A percentile compares a stretch with the other conserved stretches of the same genome.
Evolutionary conservation across 2,113 vertebrate species (phyloP).

Genomic region (Malaclemys terrapin): DNA sequence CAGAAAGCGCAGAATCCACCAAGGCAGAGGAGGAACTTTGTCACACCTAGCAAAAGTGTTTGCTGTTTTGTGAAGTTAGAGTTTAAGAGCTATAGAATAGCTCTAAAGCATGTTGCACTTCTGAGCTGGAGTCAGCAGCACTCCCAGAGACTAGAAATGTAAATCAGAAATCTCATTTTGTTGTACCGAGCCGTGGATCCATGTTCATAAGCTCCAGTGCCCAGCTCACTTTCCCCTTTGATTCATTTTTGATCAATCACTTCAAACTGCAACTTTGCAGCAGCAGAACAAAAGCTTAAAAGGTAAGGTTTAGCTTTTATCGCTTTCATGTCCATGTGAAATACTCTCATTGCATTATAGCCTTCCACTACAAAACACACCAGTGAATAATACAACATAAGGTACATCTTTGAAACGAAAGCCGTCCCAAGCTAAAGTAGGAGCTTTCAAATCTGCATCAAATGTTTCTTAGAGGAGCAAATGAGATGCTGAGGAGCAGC

Average conservation of each 20-base stretch:
- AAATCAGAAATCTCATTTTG: constrained; percentile 24
- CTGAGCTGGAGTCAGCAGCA: background rate
- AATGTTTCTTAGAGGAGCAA: constrained; percentile 23
- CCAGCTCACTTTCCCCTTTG: constrained; percentile 17
- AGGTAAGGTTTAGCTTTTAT: constrained; percentile 15
- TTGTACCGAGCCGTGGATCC: fast-evolving
- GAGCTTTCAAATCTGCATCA: constrained; percentile 24
- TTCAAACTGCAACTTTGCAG: constrained; percentile 39
- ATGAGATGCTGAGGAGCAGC: background rate
- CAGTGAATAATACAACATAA: background rate
- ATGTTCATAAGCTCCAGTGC: background rate
- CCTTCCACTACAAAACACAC: background rate
- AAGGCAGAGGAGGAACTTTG: no score
- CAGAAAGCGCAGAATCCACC: no score
- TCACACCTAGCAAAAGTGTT: background rate
- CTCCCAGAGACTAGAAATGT: background rate
- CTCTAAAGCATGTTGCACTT: background rate
- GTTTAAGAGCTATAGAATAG: background rate
- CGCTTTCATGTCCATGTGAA: constrained; percentile 29
- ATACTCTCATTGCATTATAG: background rate
- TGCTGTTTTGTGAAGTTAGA: background rate
- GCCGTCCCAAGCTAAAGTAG: background rate
- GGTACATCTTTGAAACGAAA: background rate
- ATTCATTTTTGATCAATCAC: constrained; percentile 30
- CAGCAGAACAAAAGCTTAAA: constrained; percentile 39